Evolutionary conservation across 1,140 invertebrate species (phyloP), one percentile per base, ranked within the genome.

Genomic region (Drosophila mauritiana): DNA sequence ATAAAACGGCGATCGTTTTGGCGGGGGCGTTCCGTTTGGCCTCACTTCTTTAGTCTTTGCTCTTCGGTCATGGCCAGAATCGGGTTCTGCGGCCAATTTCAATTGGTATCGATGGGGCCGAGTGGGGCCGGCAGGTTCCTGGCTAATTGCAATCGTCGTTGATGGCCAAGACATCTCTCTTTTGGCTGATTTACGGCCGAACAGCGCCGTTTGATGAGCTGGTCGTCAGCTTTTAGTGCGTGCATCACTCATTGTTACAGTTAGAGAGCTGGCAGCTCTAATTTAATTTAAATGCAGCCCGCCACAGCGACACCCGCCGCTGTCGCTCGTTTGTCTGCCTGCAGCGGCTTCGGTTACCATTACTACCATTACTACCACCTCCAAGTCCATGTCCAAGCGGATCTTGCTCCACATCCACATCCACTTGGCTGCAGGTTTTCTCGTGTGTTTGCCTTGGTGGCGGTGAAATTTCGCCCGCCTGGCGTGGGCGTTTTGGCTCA

Each of bases 171-270:
- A 76, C 82, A 82, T 76, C 56, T 68, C 63, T 57, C 69, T 62
- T 45, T 46, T 20, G 22, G 11, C 82, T 86, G 83, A 86, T 88
- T 88, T 78, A 88, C 78, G 58, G 57, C 58, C 65, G 55, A 55
- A 65, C 83, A 88, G 72, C 63, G 74, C 46, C 51, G 49, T 49
- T 56, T 74, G 73, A 62, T 56, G 39, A 61, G 57, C 52, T 64
- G 72, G 63, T 72, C 72, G 79, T 77, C 83, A 83, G 80, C 17
- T 77, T 86, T 86, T 86, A 86, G 83, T 86, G 83, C 84, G 83
- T 83, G 64, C 84, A 89, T 89, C 84, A 90, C 77, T 89, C 84
- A 89, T 89, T 89, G 84, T 90, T 89, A 90, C 84, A 84, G 84
- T 89, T 89, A 88, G 84, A 88, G 76, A 90, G 84, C 78, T 74